phyloP scores from a whole-genome alignment of 2,888 invertebrate species.

The Lepetodrilus schrolli region DNA sequence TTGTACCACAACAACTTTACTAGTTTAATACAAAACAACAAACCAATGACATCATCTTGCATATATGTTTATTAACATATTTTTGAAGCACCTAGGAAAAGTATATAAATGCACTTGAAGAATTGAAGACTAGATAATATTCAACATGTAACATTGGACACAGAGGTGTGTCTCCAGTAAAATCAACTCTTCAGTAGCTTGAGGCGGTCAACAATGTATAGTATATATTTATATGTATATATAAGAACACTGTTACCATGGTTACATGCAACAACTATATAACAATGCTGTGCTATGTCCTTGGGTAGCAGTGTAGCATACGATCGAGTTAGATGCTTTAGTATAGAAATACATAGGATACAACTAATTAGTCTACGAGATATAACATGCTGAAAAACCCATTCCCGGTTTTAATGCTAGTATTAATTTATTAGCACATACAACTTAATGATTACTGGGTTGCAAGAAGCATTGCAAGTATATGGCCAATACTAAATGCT shows the following conservation, averaged over 20 bases:
- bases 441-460: too few species aligned
- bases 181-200: slow-evolving; percentile 13
- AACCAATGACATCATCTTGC: slow-evolving; percentile 32
- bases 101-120: slow-evolving; percentile 46
- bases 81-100: slow-evolving; percentile 46
- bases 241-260: background rate
- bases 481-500: background rate
- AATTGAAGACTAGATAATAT: slow-evolving; percentile 42
- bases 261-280: background rate
- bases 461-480: too few species aligned
- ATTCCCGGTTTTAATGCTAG: background rate
- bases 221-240: background rate
- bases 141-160: slow-evolving; percentile 24
- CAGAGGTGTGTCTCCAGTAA: background rate
- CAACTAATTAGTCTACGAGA: background rate
- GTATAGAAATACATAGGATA: background rate
- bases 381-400: background rate
- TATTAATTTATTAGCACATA: background rate
- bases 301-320: slow-evolving; percentile 16
- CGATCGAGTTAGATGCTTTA: background rate
- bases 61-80: slow-evolving; percentile 46
- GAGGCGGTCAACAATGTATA: slow-evolving; percentile 11
- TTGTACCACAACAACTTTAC: too few species aligned
- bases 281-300: background rate
- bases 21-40: background rate